These are phyloP conservation scores for Phoxinus dragarum DNA, from an alignment of 2,797 vertebrate species.

Conservation along the genomic window DNA sequence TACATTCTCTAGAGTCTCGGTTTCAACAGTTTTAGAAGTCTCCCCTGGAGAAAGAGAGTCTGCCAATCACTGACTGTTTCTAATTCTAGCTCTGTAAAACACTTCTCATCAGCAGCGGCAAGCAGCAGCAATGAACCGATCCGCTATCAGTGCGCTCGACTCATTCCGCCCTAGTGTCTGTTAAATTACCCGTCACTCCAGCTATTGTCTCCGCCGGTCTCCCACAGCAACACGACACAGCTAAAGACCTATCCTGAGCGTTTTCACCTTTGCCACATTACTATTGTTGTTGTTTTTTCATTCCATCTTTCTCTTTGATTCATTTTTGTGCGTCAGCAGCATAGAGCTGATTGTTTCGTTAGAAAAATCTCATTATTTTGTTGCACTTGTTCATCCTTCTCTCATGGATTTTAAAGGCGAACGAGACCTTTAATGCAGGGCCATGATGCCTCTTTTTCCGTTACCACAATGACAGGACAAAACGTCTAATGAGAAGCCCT, in stretches of 20 bases:
- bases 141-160: conserved; percentile 34
- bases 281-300: neutral
- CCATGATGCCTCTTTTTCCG: conserved; percentile 23
- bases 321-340: conserved; percentile 30
- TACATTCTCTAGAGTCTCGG: neutral
- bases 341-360: conserved; percentile 28
- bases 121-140: conserved; percentile 25
- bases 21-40: conserved; percentile 31
- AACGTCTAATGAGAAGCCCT: conserved; percentile 45
- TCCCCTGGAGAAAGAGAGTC: conserved; percentile 36
- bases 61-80: conserved; percentile 64
- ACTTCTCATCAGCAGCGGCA: conserved; percentile 54
- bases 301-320: conserved; percentile 5
- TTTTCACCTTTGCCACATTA: neutral
- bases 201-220: conserved; percentile 18
- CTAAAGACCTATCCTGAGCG: conserved; percentile 5
- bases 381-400: neutral
- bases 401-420: conserved; percentile 20
- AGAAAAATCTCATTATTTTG: neutral
- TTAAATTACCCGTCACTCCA: conserved; percentile 45
- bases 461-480: conserved; percentile 46
- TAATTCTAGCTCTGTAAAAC: conserved; percentile 60
- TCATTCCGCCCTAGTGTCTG: conserved; percentile 47
- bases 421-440: neutral
- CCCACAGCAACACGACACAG: conserved; percentile 14